Base-by-base conservation (phyloP, 2,797 vertebrate genomes). In the Graptemys geographica region DNA sequence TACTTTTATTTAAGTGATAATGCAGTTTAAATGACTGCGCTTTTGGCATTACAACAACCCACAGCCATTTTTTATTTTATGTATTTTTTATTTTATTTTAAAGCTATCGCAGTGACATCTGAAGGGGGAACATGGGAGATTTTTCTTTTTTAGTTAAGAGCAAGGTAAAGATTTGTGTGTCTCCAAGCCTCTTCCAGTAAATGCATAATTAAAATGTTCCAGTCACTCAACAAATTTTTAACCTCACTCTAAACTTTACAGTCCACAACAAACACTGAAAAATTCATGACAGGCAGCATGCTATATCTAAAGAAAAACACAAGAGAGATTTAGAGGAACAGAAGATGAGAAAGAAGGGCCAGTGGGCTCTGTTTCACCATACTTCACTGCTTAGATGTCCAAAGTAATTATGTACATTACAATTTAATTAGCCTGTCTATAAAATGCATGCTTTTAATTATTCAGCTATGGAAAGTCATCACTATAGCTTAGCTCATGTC, bases 131-230 rank as follows among this genome's bases (percentile, higher is more conserved):
- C 27, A 74, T 55, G 11, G 47, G 72, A 86, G 5, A 11, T 44
- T 93, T 78, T 80, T 78, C 83, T 87, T 28, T 53, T 10, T 57
- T 81, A 78, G 5, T 82, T 95, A 84, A 90, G 85, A 84, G 3
- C 1, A 74, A 16, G 21, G 55, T 59, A 86, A 87, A 86, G 44
- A 72, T 53, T 53, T 47, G 11, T 74, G n/a, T 86, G 37, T 79
- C 49, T 93, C 87, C 83, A 7, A 72, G 59, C 52, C 90, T 84
- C 44, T 92, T 95, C 65, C 28, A 89, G 33, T 91, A 96, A 94
- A 92, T 74, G 23, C 11, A 81, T 86, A 83, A 87, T 62, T 93
- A 81, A 91, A 92, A 91, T 23, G 4, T 27, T 94, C 25, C 81
- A 23, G 49, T 55, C 83, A 31, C 65, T 91, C 1, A 1, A 56